phyloP scores from a whole-genome alignment of 1,140 invertebrate genomes.

The Macrobrachium rosenbergii region DNA sequence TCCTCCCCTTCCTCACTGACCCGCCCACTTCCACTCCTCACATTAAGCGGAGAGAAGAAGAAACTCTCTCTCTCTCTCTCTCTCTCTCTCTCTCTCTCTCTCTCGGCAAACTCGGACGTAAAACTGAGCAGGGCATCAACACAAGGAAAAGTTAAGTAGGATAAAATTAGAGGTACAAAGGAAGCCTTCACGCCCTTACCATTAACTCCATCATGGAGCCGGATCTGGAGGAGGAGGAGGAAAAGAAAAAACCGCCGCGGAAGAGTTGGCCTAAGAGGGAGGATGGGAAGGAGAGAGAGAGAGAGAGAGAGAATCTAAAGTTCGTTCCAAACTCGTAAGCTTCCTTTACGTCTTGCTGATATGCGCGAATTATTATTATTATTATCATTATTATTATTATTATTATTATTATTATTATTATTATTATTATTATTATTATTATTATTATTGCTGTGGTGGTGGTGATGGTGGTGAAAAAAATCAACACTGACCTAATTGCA shows the following conservation, averaged over 20 bases:
- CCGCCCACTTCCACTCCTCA: background rate
- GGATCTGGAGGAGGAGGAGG: background rate
- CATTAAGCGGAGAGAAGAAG: too few relatives aligned
- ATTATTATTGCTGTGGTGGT: too few relatives aligned
- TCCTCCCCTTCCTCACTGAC: background rate
- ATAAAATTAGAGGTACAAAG: background rate
- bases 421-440: too few relatives aligned
- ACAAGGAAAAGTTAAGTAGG: background rate
- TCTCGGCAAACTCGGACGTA: background rate
- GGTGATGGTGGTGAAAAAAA: too few relatives aligned
- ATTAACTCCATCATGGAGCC: background rate
- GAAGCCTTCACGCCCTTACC: background rate
- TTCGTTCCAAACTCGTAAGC: background rate
- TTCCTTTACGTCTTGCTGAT: too few relatives aligned
- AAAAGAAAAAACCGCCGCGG: background rate
- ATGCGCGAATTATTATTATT: too few relatives aligned
- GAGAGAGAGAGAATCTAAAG: background rate
- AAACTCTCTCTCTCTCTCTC: background rate
- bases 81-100: slow-evolving; percentile 21
- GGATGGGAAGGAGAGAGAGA: background rate
- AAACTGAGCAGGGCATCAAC: background rate
- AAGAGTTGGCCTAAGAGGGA: background rate
- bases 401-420: too few relatives aligned
- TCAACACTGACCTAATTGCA: too few relatives aligned
- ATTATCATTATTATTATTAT: too few relatives aligned